These are phyloP conservation scores for Lasioglossum vierecki DNA, from an alignment of 2,888 invertebrate species.

Conservation along the genomic window DNA sequence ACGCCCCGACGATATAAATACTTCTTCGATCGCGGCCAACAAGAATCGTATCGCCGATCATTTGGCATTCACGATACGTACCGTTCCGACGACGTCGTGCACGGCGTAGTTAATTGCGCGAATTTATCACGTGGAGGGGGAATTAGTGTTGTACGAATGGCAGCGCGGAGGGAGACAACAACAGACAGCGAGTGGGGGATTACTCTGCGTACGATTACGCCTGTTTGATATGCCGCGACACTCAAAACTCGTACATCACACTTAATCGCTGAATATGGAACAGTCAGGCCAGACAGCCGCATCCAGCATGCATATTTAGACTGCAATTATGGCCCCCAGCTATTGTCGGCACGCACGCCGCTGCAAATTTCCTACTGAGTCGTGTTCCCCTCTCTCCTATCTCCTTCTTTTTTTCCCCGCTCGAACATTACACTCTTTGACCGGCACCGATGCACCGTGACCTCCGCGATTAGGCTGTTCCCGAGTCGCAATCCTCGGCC, in stretches of 20 bases:
- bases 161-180: conserved; percentile 27
- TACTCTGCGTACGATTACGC: conserved; percentile 74
- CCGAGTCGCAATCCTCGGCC: not conserved
- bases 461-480: not conserved
- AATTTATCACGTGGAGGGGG: conserved; percentile 73
- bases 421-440: not conserved
- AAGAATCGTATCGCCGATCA: conserved; percentile 44
- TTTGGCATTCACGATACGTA: conserved; percentile 58
- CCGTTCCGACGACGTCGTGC: conserved; percentile 51
- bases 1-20: conserved; percentile 17
- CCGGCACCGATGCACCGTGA: not conserved
- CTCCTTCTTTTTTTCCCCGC: not conserved
- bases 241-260: conserved; percentile 82
- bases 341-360: conserved; percentile 76
- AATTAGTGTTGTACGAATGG: conserved; percentile 36
- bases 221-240: conserved; percentile 80
- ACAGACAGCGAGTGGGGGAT: conserved; percentile 45
- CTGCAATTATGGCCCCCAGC: conserved; percentile 76
- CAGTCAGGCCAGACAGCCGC: conserved; percentile 71
- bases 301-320: conserved; percentile 77
- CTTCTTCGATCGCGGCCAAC: conserved; percentile 31
- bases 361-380: conserved; percentile 66
- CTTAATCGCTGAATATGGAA: conserved; percentile 82
- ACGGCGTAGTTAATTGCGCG: conserved; percentile 76
- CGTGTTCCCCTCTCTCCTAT: conserved; percentile 24